phyloP scores from a whole-genome alignment of 1,140 invertebrate genomes.

The Achatina immaculata region DNA sequence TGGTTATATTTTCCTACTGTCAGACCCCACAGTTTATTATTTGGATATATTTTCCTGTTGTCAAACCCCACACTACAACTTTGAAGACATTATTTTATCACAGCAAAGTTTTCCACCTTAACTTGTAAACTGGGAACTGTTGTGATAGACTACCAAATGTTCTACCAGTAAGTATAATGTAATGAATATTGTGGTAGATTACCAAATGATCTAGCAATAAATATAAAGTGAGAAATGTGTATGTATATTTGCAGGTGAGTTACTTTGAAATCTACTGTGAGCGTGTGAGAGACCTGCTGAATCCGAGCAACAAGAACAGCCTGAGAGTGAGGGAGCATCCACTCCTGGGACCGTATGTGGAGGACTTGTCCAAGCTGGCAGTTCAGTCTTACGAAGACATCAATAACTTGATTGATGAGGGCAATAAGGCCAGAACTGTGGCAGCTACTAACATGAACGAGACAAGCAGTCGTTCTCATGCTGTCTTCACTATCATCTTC shows the following conservation, averaged over 20 bases:
- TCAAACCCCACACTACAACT: no score
- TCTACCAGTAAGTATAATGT: no score
- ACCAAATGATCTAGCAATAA: no score
- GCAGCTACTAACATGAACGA: conserved; percentile 99
- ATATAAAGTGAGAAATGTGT: no score
- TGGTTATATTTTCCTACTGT: no score
- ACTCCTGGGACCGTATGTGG: conserved; percentile 96
- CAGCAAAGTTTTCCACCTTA: no score
- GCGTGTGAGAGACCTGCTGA: conserved; percentile 94
- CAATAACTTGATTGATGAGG: conserved; percentile 96
- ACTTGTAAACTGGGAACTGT: no score
- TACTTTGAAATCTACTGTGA: conserved; percentile 99
- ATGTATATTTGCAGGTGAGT: conserved; percentile 82
- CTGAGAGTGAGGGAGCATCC: conserved; percentile 97
- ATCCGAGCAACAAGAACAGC: conserved; percentile 97
- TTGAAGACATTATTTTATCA: no score
- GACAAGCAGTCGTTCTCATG: conserved; percentile 97
- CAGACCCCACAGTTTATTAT: no score
- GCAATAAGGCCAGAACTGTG: conserved; percentile 87
- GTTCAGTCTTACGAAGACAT: conserved; percentile 98
- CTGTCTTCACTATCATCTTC: conserved; percentile 99
- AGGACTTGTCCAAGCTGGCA: conserved; percentile 96
- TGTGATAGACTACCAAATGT: no score
- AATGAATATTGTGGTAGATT: no score
- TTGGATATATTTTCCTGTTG: no score